Percentiles rank a stretch among this genome's conserved stretches.
Conservation (phyloP, 2,888 invertebrate genomes). For the Oscheius onirici region DNA sequence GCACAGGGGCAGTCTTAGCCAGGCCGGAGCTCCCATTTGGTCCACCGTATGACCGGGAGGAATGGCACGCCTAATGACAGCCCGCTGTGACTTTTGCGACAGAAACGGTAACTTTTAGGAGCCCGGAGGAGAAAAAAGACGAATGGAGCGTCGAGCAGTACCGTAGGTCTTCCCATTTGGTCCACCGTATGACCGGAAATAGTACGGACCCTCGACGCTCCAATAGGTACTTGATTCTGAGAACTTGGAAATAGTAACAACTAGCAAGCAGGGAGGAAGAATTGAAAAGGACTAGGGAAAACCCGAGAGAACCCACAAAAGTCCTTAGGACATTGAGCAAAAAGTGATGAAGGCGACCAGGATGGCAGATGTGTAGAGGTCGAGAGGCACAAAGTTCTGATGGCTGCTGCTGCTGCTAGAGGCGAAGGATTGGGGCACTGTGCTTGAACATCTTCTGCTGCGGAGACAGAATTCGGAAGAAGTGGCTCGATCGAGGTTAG, state of each 20-base stretch:
- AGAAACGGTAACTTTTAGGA: neutral
- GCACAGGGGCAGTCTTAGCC: slow-evolving; percentile 24
- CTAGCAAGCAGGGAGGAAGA: neutral
- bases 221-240: neutral
- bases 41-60: slow-evolving; percentile 34
- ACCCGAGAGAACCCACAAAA: slow-evolving; percentile 2
- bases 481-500: slow-evolving; percentile 22
- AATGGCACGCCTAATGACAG: slow-evolving; percentile 26
- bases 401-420: neutral
- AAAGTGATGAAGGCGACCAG: neutral
- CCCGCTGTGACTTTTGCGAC: slow-evolving; percentile 7
- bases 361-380: too few relatives aligned
- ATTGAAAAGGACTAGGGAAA: neutral
- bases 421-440: neutral
- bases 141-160: slow-evolving; percentile 10
- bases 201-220: slow-evolving; percentile 17
- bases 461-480: slow-evolving; percentile 4
- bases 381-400: neutral
- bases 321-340: slow-evolving; percentile 24
- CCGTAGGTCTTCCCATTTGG: slow-evolving; percentile 15
- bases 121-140: neutral
- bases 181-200: slow-evolving; percentile 34
- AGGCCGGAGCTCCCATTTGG: slow-evolving; percentile 29
- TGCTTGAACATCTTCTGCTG: slow-evolving; percentile 11
- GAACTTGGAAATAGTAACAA: neutral